These are phyloP conservation scores for Phyllotreta striolata DNA, from an alignment of 2,888 invertebrate species.

Conservation along the genomic window DNA sequence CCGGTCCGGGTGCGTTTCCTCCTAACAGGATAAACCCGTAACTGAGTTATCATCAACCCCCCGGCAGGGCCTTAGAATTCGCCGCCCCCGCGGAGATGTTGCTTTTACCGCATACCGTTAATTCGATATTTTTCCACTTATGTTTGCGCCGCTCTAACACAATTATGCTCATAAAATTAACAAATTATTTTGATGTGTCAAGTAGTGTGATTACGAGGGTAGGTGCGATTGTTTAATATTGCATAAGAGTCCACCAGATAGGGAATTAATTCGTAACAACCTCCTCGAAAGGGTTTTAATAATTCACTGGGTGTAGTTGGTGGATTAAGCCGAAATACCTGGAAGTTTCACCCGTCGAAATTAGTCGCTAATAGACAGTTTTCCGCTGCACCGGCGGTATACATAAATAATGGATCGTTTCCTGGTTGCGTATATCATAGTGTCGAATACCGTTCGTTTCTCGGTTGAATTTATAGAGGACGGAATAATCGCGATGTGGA, in stretches of 20 bases:
- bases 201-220: too few species aligned
- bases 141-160: background rate
- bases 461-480: conserved; percentile 26
- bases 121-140: conserved; percentile 29
- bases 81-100: conserved; percentile 26
- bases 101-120: conserved; percentile 32
- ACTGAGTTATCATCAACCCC: conserved; percentile 34
- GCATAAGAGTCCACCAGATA: too few species aligned
- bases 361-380: too few species aligned
- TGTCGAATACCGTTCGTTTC: conserved; percentile 31
- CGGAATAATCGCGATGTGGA: conserved; percentile 26
- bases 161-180: conserved; percentile 1
- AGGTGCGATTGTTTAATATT: too few species aligned
- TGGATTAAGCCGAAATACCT: too few species aligned
- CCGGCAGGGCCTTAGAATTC: conserved; percentile 13
- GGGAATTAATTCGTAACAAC: too few species aligned
- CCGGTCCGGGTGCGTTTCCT: conserved; percentile 27
- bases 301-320: too few species aligned
- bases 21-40: conserved; percentile 29
- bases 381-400: conserved; percentile 4
- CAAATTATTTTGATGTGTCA: conserved; percentile 6
- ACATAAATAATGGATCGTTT: conserved; percentile 35
- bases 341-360: too few species aligned
- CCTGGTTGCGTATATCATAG: conserved; percentile 34
- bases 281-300: too few species aligned